Percentiles rank a stretch among this genome's conserved stretches.
phyloP scores from a whole-genome alignment of 2,888 invertebrate species.

The Meliscaeva auricollis region DNA sequence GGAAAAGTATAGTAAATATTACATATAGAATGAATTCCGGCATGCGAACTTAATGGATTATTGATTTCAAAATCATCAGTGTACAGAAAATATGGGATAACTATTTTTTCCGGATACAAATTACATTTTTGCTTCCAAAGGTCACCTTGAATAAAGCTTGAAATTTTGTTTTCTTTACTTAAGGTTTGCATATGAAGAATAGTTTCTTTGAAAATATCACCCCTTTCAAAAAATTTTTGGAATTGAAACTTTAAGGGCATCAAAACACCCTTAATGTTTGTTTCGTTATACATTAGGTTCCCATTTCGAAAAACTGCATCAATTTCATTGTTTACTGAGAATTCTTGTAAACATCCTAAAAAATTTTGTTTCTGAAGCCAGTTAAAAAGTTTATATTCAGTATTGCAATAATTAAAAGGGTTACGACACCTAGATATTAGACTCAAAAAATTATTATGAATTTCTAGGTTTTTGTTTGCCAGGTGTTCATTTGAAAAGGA shows the following conservation, averaged over 20 bases:
- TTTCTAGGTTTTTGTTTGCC: too few relatives aligned
- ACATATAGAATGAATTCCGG: constrained; percentile 30
- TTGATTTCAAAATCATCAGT: too few relatives aligned
- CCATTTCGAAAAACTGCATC: constrained; percentile 17
- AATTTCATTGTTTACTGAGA: constrained; percentile 1
- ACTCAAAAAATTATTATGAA: not conserved
- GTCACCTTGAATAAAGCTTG: constrained; percentile 5
- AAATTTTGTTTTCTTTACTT: constrained; percentile 6
- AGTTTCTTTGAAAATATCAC: not conserved
- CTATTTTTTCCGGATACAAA: not conserved
- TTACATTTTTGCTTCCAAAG: constrained; percentile 4
- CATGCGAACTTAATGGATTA: constrained; percentile 23
- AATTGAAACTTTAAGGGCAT: constrained; percentile 25
- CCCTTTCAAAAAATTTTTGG: constrained; percentile 20
- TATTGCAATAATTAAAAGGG: constrained; percentile 6
- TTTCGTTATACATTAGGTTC: constrained; percentile 6
- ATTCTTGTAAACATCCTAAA: not conserved
- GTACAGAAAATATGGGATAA: not conserved
- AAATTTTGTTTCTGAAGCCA: too few relatives aligned
- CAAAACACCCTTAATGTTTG: not conserved
- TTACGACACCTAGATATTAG: constrained; percentile 3
- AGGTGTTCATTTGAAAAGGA: too few relatives aligned
- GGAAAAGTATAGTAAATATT: constrained; percentile 48
- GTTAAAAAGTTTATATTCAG: constrained; percentile 7
- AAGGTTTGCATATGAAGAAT: not conserved